Base-by-base conservation (phyloP, 1,140 invertebrate species). In the Pantala flavescens region DNA sequence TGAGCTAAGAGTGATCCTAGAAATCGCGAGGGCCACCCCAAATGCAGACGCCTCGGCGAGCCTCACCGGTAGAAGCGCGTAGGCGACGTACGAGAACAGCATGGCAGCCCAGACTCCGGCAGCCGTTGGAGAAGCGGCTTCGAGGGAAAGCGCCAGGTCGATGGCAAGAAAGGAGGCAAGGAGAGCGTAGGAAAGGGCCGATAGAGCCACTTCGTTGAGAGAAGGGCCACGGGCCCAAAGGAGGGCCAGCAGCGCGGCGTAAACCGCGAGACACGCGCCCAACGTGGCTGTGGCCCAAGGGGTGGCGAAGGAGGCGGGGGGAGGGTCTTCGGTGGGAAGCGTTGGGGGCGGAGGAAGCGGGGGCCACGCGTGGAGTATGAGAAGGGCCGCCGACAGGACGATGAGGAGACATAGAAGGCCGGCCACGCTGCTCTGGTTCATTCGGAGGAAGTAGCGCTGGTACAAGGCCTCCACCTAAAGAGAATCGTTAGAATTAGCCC, bases 341-440 rank as follows among this genome's bases (percentile, higher is more conserved):
- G 77, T 24, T 76, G 79, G 49, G 16, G 49, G 5, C 14, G n/a
- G 49, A 14, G 49, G n/a, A 14, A 21, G 49, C 5, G 49, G 12
- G 49, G 49, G 49, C 49, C 49, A 63, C 49, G 49, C 49, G 49
- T 63, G 49, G 73, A 84, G 82, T 24, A 81, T 74, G 14, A 83
- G 76, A 74, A 95, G 83, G 0, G 88, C 85, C 36, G 90, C 76
- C 49, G 90, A 86, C 43, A 95, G 84, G 5, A 88, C 84, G 49
- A 92, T 85, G 16, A 96, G 82, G 24, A 96, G 85, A 7, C 88
- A 90, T 73, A 96, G 86, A 55, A 96, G 86, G 78, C 93, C 90
- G 0, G 91, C 93, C 84, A 95, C 90, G 82, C 94, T 95, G 78
- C 90, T 92, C 83, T 96, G 93, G 84, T 95, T 96, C 87, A 96